Conservation (phyloP, 92 coral and sea anemone genomes). For the Palythoa heliodiscus region DNA sequence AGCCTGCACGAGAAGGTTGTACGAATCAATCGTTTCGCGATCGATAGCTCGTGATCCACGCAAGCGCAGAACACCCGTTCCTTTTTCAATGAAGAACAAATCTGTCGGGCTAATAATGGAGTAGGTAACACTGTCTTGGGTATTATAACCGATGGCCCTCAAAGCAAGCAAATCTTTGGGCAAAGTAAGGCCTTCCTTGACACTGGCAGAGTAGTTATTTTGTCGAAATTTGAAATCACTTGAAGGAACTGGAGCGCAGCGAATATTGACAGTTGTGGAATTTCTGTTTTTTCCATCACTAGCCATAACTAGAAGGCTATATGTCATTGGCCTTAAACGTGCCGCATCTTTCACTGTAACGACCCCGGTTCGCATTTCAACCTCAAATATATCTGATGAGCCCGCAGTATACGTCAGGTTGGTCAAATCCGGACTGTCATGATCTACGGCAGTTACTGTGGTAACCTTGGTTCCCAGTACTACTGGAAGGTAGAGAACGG, state of each 20-base stretch:
- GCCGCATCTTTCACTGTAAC: slow-evolving; percentile 73
- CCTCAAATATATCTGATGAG: slow-evolving; percentile 54
- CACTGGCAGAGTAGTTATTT: slow-evolving; percentile 60
- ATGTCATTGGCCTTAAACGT: slow-evolving; percentile 52
- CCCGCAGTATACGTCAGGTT: slow-evolving; percentile 68
- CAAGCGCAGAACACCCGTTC: slow-evolving; percentile 84
- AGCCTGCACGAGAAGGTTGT: slow-evolving; percentile 77
- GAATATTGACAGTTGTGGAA: slow-evolving; percentile 63
- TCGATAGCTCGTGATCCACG: slow-evolving; percentile 75
- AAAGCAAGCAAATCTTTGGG: slow-evolving; percentile 62
- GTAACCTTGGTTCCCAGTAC: slow-evolving; percentile 68
- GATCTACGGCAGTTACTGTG: slow-evolving; percentile 81
- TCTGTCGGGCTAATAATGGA: slow-evolving; percentile 86
- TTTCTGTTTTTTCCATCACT: slow-evolving; percentile 75
- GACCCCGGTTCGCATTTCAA: slow-evolving; percentile 62
- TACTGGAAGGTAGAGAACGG: slow-evolving; percentile 73
- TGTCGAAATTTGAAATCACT: slow-evolving; percentile 76
- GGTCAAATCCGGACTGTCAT: slow-evolving; percentile 62
- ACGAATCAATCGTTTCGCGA: slow-evolving; percentile 76
- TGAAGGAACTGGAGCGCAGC: slow-evolving; percentile 62
- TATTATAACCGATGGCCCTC: slow-evolving; percentile 76
- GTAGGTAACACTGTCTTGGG: slow-evolving; percentile 77
- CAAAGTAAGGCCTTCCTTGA: slow-evolving; percentile 74
- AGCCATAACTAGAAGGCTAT: slow-evolving; percentile 60
- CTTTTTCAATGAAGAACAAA: slow-evolving; percentile 73